Percentiles rank a stretch among this genome's conserved stretches.
phyloP scores from a whole-genome alignment of 2,888 invertebrate genomes.

The Melieria crassipennis region DNA sequence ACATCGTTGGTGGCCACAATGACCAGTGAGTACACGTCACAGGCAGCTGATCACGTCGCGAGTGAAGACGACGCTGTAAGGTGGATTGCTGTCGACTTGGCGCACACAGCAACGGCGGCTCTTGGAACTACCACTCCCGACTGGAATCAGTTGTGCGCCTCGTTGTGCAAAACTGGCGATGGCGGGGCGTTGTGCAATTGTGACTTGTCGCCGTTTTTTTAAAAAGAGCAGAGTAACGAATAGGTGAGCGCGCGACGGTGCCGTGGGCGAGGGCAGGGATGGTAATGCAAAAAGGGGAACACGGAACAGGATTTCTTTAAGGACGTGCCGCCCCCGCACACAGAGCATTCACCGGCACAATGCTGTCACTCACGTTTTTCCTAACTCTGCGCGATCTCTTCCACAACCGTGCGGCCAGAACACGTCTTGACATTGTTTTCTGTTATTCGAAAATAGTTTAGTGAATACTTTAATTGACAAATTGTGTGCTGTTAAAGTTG shows the following conservation, averaged over 20 bases:
- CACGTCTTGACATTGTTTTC: not conserved
- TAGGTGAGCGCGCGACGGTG: not conserved
- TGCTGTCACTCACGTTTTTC: not conserved
- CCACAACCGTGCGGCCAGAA: not conserved
- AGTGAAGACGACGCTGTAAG: not conserved
- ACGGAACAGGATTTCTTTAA: no score
- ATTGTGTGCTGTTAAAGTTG: no score
- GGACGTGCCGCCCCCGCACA: not conserved
- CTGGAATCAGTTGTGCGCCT: slow-evolving; percentile 74
- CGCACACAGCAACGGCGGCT: slow-evolving; percentile 3
- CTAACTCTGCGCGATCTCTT: slow-evolving; percentile 11
- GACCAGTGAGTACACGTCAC: no score
- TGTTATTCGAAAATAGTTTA: no score
- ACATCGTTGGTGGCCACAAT: not conserved
- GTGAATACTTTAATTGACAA: no score
- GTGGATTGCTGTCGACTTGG: not conserved
- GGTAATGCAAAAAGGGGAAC: not conserved
- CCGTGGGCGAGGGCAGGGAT: no score
- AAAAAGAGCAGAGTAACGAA: slow-evolving; percentile 17
- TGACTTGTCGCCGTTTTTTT: slow-evolving; percentile 72
- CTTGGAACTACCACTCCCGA: slow-evolving; percentile 61
- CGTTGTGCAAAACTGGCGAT: slow-evolving; percentile 74
- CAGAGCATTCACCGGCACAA: not conserved
- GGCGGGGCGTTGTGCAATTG: slow-evolving; percentile 83
- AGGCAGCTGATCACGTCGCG: no score